Base-by-base conservation (phyloP, 2,888 invertebrate species). In the Cantharis rustica region DNA sequence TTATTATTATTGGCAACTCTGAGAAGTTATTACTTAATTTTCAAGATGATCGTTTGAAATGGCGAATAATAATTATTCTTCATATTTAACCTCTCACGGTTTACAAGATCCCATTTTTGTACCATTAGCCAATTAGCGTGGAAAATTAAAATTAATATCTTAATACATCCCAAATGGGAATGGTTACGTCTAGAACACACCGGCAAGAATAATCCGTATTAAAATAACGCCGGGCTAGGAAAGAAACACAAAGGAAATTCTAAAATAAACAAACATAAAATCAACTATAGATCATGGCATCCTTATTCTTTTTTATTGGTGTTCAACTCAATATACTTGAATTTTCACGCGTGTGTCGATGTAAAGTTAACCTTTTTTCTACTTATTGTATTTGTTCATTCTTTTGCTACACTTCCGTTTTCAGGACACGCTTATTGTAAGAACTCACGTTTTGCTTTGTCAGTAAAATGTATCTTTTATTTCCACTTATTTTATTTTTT, bases 361-460 rank as follows among this genome's bases (percentile, higher is more conserved):
- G 74, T 74, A 74, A 70, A 74, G 69, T 74, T 74, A 16, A 66
- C 70, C 64, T 70, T 74, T 47, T 74, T 66, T 64, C 74, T 70
- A 69, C 63, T 74, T 64, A 63, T 74, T 74, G 64, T 74, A 70
- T 74, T 74, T 74, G 74, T 74, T 69, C 74, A 74, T 74, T 63
- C 61, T 62, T 27, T 70, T 69, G 17, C 69, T 74, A 69, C 69
- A 70, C 69, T 64, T 74, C 74, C 69, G 74, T 74, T 74, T 74
- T 70, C 69, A 27, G 74, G 69, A 74, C 74, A 70, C 69, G 74
- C 64, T 70, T 74, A 68, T 17, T 61, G 20, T 74, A 74, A 74
- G 63, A 74, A 70, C 74, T 69, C 74, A 74, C 74, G 74, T 74
- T 69, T 31, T 74, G 74, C 74, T 74, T 74, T 74, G 74, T 74